phyloP scores from a whole-genome alignment of 2,797 vertebrate genomes.

The Masticophis lateralis region DNA sequence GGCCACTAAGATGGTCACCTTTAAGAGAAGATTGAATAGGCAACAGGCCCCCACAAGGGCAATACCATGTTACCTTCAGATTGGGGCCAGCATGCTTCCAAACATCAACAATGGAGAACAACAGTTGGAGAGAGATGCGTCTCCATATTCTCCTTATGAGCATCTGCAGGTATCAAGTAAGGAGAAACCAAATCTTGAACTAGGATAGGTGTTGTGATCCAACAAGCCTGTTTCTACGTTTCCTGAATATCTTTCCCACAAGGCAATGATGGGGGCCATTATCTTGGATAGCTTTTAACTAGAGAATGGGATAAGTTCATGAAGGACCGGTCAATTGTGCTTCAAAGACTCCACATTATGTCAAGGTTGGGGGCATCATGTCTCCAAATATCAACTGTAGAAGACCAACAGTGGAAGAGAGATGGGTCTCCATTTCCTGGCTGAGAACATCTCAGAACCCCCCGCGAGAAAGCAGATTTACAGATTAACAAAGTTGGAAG shows the following conservation, averaged over 20 bases:
- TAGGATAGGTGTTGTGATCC: background rate
- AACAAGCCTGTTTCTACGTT: background rate
- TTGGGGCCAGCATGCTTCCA: background rate
- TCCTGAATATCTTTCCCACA: background rate
- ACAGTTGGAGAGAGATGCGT: background rate
- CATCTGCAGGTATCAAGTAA: background rate
- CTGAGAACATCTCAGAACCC: background rate
- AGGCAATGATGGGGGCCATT: background rate
- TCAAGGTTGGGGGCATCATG: background rate
- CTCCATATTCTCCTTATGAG: background rate
- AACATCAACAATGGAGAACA: background rate
- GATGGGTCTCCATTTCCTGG: background rate
- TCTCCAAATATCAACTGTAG: background rate
- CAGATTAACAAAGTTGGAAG: too few relatives aligned
- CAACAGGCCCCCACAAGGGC: background rate
- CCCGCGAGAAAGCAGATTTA: background rate
- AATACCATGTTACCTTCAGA: background rate
- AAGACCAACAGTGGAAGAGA: background rate
- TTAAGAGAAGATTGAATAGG: background rate
- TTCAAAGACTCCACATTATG: background rate
- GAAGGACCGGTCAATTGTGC: background rate
- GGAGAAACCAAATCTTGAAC: background rate
- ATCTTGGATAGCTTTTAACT: background rate
- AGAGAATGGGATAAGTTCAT: background rate
- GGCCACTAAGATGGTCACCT: background rate